A percentile compares a stretch with the other conserved stretches of the same genome.
These are phyloP conservation scores for Phyllotreta cruciferae DNA, from an alignment of 2,888 invertebrate species.

Conservation along the genomic window DNA sequence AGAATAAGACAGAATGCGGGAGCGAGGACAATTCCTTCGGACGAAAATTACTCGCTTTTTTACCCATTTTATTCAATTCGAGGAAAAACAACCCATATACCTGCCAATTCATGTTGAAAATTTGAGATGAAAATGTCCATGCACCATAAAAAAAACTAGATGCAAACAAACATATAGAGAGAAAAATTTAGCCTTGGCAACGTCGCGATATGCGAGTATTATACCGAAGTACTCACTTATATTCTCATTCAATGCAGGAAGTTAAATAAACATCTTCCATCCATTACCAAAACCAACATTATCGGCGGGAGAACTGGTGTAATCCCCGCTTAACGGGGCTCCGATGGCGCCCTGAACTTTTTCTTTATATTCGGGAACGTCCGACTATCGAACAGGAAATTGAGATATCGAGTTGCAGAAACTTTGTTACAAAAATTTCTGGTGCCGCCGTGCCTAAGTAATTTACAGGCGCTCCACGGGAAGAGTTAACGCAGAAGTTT, in stretches of 20 bases:
- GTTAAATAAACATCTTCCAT: too few relatives aligned
- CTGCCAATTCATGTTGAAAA: too few relatives aligned
- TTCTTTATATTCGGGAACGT: constrained; percentile 3
- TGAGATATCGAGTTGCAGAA: constrained; percentile 13
- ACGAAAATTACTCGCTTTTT: not conserved
- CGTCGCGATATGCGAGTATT: too few relatives aligned
- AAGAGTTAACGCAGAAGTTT: constrained; percentile 1
- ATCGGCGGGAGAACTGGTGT: not conserved
- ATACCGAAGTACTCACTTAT: too few relatives aligned
- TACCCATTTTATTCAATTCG: not conserved
- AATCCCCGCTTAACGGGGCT: not conserved
- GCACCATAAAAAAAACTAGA: too few relatives aligned
- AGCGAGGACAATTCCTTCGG: not conserved
- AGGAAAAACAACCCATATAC: too few relatives aligned
- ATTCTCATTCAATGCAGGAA: too few relatives aligned
- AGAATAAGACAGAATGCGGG: not conserved
- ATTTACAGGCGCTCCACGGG: not conserved
- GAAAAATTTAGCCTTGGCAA: too few relatives aligned
- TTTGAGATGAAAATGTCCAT: too few relatives aligned
- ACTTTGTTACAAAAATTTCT: constrained; percentile 14
- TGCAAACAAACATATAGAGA: too few relatives aligned
- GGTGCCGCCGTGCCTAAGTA: not conserved
- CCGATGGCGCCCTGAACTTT: not conserved
- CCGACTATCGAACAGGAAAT: not conserved
- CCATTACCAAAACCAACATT: too few relatives aligned